Percentiles rank a stretch among this genome's conserved stretches.
phyloP scores from a whole-genome alignment of 2,888 invertebrate genomes.

The Xestia rhomboidea region DNA sequence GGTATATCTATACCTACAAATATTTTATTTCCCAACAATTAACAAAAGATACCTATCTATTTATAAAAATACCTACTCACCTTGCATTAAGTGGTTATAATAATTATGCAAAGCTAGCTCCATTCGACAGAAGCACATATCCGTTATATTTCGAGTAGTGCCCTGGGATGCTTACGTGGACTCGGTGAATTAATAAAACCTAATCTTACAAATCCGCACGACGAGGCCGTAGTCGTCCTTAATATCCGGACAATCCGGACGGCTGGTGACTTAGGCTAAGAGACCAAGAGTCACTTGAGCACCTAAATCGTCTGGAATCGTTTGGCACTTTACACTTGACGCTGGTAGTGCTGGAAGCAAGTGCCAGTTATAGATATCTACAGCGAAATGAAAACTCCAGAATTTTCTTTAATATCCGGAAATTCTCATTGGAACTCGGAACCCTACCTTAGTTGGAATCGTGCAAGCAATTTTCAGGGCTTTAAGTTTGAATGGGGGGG shows the following conservation, averaged over 20 bases:
- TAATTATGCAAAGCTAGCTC: constrained; percentile 15
- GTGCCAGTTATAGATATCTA: too few relatives aligned
- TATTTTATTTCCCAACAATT: constrained; percentile 17
- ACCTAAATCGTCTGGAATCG: too few relatives aligned
- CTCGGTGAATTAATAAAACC: background rate
- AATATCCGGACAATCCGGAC: background rate
- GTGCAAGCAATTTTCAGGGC: too few relatives aligned
- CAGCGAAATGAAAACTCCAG: too few relatives aligned
- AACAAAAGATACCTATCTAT: constrained; percentile 12
- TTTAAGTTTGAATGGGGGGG: too few relatives aligned
- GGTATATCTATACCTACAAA: too few relatives aligned
- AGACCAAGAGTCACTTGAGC: too few relatives aligned
- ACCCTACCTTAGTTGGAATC: too few relatives aligned
- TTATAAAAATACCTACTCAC: constrained; percentile 19
- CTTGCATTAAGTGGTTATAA: constrained; percentile 8
- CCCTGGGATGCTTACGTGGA: background rate
- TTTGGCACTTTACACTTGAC: too few relatives aligned
- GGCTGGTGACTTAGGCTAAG: background rate
- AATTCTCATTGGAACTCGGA: too few relatives aligned
- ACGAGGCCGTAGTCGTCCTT: background rate
- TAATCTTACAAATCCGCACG: background rate
- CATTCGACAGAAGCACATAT: background rate
- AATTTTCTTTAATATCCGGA: too few relatives aligned
- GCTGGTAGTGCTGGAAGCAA: background rate
- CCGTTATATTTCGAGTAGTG: background rate